phyloP scores from a whole-genome alignment of 2,888 invertebrate species.

The Balanococcus diminutus region DNA sequence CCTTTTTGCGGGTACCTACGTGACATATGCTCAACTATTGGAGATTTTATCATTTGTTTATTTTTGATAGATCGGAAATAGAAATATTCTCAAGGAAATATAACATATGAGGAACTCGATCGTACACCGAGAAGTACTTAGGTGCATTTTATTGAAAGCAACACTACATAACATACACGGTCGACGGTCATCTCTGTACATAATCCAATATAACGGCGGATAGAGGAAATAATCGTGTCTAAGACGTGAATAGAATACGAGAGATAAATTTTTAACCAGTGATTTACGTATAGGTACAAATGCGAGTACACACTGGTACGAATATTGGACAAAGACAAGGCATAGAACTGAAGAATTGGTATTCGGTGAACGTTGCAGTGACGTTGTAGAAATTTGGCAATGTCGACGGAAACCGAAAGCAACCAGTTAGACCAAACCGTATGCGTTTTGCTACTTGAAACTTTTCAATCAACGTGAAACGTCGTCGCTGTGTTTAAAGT shows the following conservation, averaged over 20 bases:
- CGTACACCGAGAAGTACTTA: too few species aligned
- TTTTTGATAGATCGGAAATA: neutral
- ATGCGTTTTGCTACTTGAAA: neutral
- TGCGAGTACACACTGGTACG: neutral
- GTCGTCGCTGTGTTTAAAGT: neutral
- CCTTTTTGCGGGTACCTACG: too few species aligned
- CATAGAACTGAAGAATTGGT: neutral
- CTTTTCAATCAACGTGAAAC: neutral
- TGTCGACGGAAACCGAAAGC: constrained; percentile 26
- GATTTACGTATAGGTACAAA: neutral
- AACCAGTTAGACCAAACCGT: neutral
- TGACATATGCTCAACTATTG: too few species aligned
- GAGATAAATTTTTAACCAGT: neutral
- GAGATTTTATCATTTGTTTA: neutral
- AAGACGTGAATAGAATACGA: neutral
- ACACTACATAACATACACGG: neutral
- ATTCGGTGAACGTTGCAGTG: neutral
- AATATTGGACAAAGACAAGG: neutral
- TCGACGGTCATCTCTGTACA: neutral
- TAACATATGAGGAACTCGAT: neutral
- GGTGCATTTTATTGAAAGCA: neutral
- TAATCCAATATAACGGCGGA: neutral
- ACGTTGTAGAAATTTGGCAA: constrained; percentile 10
- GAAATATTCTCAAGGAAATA: neutral
- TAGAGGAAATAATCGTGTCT: neutral